Conservation (phyloP, 2,888 invertebrate species). For the Lamproptera curius region DNA sequence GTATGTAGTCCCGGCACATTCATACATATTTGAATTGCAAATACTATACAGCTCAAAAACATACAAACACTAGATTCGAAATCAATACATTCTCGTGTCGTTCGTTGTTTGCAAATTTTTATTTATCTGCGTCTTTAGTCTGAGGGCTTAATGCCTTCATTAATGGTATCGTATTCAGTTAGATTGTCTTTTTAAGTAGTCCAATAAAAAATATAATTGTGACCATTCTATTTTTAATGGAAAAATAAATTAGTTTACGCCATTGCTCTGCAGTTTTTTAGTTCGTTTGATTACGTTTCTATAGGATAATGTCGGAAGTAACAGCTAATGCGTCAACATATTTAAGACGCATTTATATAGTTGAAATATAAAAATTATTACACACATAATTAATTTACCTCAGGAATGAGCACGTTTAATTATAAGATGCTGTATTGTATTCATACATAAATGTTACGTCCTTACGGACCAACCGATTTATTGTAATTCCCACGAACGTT, state of each 20-base stretch:
- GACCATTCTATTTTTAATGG: too few species aligned
- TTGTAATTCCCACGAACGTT: constrained; percentile 16
- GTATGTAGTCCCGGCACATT: not conserved
- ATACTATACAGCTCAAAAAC: too few species aligned
- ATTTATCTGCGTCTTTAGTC: too few species aligned
- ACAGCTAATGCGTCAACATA: not conserved
- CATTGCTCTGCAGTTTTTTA: too few species aligned
- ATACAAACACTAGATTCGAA: too few species aligned
- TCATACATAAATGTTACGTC: not conserved
- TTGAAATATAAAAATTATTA: not conserved
- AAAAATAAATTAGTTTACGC: too few species aligned
- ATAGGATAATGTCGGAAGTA: not conserved
- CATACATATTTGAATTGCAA: not conserved
- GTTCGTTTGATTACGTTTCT: not conserved
- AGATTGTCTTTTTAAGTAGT: too few species aligned
- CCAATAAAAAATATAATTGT: too few species aligned
- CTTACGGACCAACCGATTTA: not conserved
- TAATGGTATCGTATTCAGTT: too few species aligned
- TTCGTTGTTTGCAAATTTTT: too few species aligned
- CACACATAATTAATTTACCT: not conserved
- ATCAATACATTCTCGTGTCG: too few species aligned
- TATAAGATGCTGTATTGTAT: not conserved
- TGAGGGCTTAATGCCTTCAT: too few species aligned
- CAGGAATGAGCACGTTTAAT: not conserved
- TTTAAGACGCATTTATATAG: not conserved